A percentile compares a stretch with the other conserved stretches of the same genome.
phyloP scores from a whole-genome alignment of 1,140 invertebrate species.

The Acromyrmex heyeri region DNA sequence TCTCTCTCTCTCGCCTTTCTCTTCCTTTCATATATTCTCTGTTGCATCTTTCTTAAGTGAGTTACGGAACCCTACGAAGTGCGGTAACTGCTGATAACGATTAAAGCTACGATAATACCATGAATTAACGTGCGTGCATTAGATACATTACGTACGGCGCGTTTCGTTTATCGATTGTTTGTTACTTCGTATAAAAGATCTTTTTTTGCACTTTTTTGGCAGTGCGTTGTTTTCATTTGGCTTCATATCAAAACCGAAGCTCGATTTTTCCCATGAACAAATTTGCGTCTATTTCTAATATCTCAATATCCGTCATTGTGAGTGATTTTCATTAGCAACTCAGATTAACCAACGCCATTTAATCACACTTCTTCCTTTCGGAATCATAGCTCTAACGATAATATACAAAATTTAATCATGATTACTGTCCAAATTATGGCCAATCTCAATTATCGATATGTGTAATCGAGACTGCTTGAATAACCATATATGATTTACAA shows the following conservation, averaged over 20 bases:
- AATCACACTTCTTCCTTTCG: not conserved
- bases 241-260: slow-evolving; percentile 23
- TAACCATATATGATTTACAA: slow-evolving; percentile 5
- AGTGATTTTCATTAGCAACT: slow-evolving; percentile 38
- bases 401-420: slow-evolving; percentile 14
- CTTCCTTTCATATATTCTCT: slow-evolving; percentile 44
- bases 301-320: slow-evolving; percentile 18
- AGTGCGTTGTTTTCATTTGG: slow-evolving; percentile 38
- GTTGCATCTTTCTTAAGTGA: slow-evolving; percentile 79
- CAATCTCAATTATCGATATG: slow-evolving; percentile 12
- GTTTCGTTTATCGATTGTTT: slow-evolving; percentile 72
- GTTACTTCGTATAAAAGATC: slow-evolving; percentile 78
- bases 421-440: not conserved
- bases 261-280: slow-evolving; percentile 43
- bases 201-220: slow-evolving; percentile 66
- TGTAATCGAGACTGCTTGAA: not conserved
- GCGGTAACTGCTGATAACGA: slow-evolving; percentile 85
- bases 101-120: slow-evolving; percentile 86
- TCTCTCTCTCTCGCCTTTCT: not conserved
- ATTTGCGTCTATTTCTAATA: slow-evolving; percentile 30
- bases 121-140: slow-evolving; percentile 85
- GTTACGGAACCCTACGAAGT: slow-evolving; percentile 84
- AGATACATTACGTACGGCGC: slow-evolving; percentile 78
- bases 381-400: slow-evolving; percentile 1
- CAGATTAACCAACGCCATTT: not conserved